Conservation (phyloP, 2,113 vertebrate genomes). For the Paedocypris sp. region DNA sequence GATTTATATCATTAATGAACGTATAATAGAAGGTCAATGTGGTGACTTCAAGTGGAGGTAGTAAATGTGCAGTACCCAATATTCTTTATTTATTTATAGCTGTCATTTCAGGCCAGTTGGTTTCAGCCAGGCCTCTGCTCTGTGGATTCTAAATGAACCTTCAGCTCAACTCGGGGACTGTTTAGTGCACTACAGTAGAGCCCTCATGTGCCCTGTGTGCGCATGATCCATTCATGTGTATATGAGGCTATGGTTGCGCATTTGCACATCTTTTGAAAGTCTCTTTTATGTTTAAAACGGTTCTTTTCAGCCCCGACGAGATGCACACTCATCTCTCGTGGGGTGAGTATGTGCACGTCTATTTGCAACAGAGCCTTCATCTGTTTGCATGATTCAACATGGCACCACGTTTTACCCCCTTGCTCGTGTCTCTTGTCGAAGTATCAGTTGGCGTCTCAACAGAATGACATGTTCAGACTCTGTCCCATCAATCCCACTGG, state of each 20-base stretch:
- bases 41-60: not conserved
- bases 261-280: constrained; percentile 14
- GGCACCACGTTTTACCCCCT: constrained; percentile 7
- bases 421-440: constrained; percentile 7
- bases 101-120: not conserved
- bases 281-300: constrained; percentile 6
- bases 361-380: not conserved
- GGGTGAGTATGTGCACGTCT: not conserved
- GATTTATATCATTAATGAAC: no score
- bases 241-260: not conserved
- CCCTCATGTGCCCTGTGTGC: not conserved
- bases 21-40: no score
- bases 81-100: not conserved
- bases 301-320: not conserved
- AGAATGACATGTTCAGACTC: constrained; percentile 22
- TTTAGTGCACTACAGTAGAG: not conserved
- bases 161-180: constrained; percentile 6
- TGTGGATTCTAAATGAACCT: constrained; percentile 9
- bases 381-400: not conserved
- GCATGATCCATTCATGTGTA: not conserved
- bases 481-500: constrained; percentile 7
- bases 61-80: not conserved
- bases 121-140: not conserved
- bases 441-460: constrained; percentile 7
- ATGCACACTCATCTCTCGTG: not conserved